Evolutionary conservation across 1,140 invertebrate genomes (phyloP).

Genomic region (Scaptomyza graminum): DNA sequence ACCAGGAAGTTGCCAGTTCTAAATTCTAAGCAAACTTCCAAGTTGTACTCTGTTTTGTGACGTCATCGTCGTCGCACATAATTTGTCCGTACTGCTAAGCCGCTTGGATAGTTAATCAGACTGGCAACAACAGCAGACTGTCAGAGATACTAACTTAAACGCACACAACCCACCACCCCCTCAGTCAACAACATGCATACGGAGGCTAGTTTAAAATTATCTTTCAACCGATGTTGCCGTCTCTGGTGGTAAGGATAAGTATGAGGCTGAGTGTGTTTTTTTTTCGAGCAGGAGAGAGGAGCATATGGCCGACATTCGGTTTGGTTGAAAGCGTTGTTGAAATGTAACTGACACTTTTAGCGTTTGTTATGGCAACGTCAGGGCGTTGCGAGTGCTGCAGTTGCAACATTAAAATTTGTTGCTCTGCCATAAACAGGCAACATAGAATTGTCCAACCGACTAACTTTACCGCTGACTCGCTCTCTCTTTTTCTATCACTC

Average conservation of each 20-base stretch:
- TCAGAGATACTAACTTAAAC: slow-evolving; percentile 10
- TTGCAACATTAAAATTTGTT: slow-evolving; percentile 52
- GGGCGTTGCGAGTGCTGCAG: slow-evolving; percentile 19
- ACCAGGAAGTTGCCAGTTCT: slow-evolving; percentile 4
- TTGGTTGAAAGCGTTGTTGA: slow-evolving; percentile 34
- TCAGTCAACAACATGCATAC: not conserved
- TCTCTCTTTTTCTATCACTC: not conserved
- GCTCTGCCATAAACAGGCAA: slow-evolving; percentile 41
- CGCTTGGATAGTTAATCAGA: slow-evolving; percentile 37
- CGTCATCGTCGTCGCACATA: slow-evolving; percentile 1
- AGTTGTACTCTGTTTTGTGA: no score
- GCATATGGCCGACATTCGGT: slow-evolving; percentile 20
- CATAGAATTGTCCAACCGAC: slow-evolving; percentile 33
- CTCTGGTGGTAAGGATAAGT: not conserved
- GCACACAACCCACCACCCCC: not conserved
- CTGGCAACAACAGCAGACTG: slow-evolving; percentile 14
- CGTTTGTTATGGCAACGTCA: slow-evolving; percentile 22
- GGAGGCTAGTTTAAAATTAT: slow-evolving; percentile 33
- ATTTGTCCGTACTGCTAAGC: slow-evolving; percentile 14
- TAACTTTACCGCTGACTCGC: not conserved
- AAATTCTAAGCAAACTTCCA: slow-evolving; percentile 9
- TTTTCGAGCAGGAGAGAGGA: not conserved
- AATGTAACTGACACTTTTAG: slow-evolving; percentile 64
- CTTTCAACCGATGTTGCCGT: slow-evolving; percentile 17
- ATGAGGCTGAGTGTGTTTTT: not conserved